Percentiles rank a stretch among this genome's conserved stretches.
phyloP scores from a whole-genome alignment of 1,140 invertebrate species.

The Hirudo medicinalis region DNA sequence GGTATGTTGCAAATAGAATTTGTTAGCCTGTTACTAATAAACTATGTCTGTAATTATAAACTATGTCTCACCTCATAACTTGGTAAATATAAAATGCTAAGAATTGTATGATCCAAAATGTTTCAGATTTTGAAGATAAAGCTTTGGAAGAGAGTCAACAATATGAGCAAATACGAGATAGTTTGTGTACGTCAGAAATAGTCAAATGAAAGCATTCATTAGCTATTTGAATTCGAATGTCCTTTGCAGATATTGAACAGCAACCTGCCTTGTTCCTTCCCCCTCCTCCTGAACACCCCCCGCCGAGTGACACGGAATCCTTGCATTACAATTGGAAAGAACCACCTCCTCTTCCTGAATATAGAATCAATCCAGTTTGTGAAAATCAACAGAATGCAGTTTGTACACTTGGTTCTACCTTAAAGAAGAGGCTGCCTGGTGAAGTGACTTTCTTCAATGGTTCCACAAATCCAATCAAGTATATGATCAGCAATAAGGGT shows the following conservation, averaged over 20 bases:
- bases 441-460: not conserved
- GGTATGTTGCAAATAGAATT: not conserved
- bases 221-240: not conserved
- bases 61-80: not conserved
- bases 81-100: not conserved
- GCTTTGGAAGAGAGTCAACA: conserved; percentile 4
- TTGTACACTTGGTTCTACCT: not conserved
- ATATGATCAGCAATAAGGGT: not conserved
- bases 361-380: too few relatives aligned
- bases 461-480: not conserved
- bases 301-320: not conserved
- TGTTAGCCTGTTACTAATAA: not conserved
- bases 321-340: not conserved
- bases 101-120: not conserved
- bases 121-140: conserved; percentile 7
- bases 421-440: not conserved
- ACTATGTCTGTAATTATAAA: not conserved
- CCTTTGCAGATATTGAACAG: not conserved
- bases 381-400: not conserved
- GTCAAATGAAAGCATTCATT: not conserved
- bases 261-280: not conserved
- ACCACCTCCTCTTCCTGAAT: not conserved
- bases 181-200: not conserved
- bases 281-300: conserved; percentile 3
- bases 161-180: not conserved